phyloP scores from a whole-genome alignment of 2,888 invertebrate genomes.

The Zhuqinia jingwanae region DNA sequence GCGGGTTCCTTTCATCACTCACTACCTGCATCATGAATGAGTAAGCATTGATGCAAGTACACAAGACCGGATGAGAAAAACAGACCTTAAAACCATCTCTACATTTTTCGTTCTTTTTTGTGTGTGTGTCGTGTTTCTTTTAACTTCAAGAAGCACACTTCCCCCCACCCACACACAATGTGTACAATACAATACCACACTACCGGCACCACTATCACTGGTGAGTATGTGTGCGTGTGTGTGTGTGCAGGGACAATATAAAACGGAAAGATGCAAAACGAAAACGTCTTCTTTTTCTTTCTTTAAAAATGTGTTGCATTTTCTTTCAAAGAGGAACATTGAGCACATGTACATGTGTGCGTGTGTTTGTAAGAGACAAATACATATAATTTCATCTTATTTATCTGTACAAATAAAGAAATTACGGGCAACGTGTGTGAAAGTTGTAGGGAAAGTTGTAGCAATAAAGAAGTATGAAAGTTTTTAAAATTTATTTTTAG shows the following conservation, averaged over 20 bases:
- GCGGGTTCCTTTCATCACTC: conserved; percentile 68
- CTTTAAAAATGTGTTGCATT: no score
- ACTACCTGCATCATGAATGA: conserved; percentile 63
- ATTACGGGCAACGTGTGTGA: conserved; percentile 44
- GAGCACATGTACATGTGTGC: conserved; percentile 6
- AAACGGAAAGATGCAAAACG: conserved; percentile 15
- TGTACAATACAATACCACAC: conserved; percentile 22
- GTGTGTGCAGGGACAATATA: neutral
- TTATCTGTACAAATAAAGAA: conserved; percentile 42
- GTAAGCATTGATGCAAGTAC: conserved; percentile 61
- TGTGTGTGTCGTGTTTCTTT: neutral
- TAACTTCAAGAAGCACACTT: neutral
- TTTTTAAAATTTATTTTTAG: neutral
- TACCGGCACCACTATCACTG: neutral
- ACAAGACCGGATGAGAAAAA: conserved; percentile 58
- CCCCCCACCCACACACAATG: neutral
- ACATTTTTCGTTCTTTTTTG: conserved; percentile 9
- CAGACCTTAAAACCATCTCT: conserved; percentile 64
- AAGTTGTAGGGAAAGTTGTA: conserved; percentile 18
- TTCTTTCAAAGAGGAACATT: neutral
- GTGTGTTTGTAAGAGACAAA: neutral
- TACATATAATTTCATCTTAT: neutral
- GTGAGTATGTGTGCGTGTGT: neutral
- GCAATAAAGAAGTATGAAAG: conserved; percentile 18
- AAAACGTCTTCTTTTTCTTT: neutral